These are phyloP conservation scores for Stenodera caucasica DNA, from an alignment of 2,888 invertebrate species.

Conservation along the genomic window DNA sequence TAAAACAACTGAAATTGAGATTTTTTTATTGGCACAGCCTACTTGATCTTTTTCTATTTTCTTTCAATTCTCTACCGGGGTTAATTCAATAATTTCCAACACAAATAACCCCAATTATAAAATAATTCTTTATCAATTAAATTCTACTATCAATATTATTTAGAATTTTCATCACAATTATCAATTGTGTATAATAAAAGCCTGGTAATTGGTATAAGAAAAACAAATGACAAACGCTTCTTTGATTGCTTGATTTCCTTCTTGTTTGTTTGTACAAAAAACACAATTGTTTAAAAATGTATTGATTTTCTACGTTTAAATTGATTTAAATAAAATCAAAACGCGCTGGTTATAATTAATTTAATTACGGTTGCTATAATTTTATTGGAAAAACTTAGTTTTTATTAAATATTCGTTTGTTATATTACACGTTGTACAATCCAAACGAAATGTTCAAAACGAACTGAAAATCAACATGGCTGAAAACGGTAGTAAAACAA, in stretches of 20 bases:
- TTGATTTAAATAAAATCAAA: too few species aligned
- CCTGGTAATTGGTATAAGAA: too few species aligned
- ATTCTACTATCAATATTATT: too few species aligned
- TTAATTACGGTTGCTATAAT: too few species aligned
- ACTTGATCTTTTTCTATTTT: constrained; percentile 10
- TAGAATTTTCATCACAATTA: too few species aligned
- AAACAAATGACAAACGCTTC: neutral
- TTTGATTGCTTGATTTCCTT: neutral
- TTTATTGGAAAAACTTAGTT: neutral
- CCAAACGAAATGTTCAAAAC: constrained; percentile 40
- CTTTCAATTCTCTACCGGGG: constrained; percentile 25
- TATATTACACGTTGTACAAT: constrained; percentile 34
- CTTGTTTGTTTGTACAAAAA: neutral
- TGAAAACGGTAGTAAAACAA: constrained; percentile 25
- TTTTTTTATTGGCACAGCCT: constrained; percentile 7
- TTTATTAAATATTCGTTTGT: constrained; percentile 22
- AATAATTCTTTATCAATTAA: too few species aligned
- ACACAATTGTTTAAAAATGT: neutral
- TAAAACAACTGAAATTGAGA: neutral
- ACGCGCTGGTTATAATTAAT: too few species aligned
- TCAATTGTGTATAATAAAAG: too few species aligned
- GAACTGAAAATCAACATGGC: constrained; percentile 44
- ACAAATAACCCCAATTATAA: too few species aligned
- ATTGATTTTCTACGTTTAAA: too few species aligned
- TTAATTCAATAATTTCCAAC: neutral